Evolutionary conservation across 2,888 invertebrate genomes (phyloP), one percentile per base, ranked within the genome.

Genomic region (Cremastinae sp.): DNA sequence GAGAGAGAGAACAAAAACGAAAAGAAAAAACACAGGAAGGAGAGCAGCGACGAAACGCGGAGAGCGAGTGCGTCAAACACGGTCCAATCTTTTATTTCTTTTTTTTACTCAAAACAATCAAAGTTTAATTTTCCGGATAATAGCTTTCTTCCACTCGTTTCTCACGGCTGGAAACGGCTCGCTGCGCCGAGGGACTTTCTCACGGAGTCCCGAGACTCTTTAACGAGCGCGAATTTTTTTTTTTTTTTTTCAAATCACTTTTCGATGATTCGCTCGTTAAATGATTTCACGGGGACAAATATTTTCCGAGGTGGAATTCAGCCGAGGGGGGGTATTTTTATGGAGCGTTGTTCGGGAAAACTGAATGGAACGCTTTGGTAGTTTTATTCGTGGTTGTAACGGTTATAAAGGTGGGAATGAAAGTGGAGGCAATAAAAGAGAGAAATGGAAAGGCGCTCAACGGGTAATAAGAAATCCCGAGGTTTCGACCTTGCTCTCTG

Each of bases 401-500:
- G 22, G 41, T 14, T 45, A 28, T 28, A 54, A 45, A 49, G 38
- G 58, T 59, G 61, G 38, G 61, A 54, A 56, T 49, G 74, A 68
- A 62, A 49, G 58, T 41, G 22, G 41, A 41, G 69, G 36, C 62
- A 45, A 64, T 70, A 68, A 70, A 69, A 74, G 51, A 69, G 53
- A 69, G 58, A 74, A 70, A 74, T 70, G 74, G 36, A 74, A 62
- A 54, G 62, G 18, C 70, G 51, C 43, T 38, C 74, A 68, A 73
- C 58, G 70, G 64, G 75, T 75, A 77, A 75, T 78, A 75, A 78
- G 65, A 64, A 79, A 62, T 62, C 59, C 68, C 75, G 43, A 69
- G 61, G 20, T 36, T 43, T 65, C n/a, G 36, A 49, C 54, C 28
- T 38, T 43, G 12, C 36, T 45, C 49, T 59, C 58, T 41, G 14